phyloP scores from a whole-genome alignment of 2,888 invertebrate species.

The Drosophila birchii region DNA sequence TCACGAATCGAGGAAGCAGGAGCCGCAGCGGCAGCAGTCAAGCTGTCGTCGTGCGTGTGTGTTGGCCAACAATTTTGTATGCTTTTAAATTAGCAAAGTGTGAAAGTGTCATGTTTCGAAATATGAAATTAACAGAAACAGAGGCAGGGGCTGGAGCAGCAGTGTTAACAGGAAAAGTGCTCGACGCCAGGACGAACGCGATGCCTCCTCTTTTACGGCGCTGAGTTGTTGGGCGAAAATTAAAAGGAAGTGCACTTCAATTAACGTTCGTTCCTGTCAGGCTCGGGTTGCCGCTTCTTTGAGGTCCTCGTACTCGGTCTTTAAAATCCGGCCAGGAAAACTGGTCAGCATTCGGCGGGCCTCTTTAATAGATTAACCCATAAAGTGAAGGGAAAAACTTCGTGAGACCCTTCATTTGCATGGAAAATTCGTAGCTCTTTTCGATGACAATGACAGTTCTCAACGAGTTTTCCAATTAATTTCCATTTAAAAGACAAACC shows the following conservation, averaged over 20 bases:
- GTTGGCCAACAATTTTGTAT: constrained; percentile 75
- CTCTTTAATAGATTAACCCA: constrained; percentile 22
- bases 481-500: constrained; percentile 56
- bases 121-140: constrained; percentile 77
- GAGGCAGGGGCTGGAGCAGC: background rate
- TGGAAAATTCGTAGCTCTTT: constrained; percentile 16
- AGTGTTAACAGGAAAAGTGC: constrained; percentile 9
- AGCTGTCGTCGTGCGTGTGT: constrained; percentile 69
- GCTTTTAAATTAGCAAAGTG: constrained; percentile 82
- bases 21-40: constrained; percentile 11
- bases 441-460: constrained; percentile 47
- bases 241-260: constrained; percentile 79
- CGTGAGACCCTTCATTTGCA: constrained; percentile 24
- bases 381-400: background rate
- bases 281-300: constrained; percentile 1
- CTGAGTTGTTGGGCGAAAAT: constrained; percentile 71
- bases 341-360: background rate
- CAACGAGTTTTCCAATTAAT: constrained; percentile 81
- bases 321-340: background rate
- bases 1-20: constrained; percentile 64
- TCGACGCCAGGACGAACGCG: constrained; percentile 17
- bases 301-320: background rate
- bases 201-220: constrained; percentile 14
- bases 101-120: constrained; percentile 82
- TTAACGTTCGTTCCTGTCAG: constrained; percentile 50